phyloP scores from a whole-genome alignment of 1,140 invertebrate species.

The Aethina tumida region DNA sequence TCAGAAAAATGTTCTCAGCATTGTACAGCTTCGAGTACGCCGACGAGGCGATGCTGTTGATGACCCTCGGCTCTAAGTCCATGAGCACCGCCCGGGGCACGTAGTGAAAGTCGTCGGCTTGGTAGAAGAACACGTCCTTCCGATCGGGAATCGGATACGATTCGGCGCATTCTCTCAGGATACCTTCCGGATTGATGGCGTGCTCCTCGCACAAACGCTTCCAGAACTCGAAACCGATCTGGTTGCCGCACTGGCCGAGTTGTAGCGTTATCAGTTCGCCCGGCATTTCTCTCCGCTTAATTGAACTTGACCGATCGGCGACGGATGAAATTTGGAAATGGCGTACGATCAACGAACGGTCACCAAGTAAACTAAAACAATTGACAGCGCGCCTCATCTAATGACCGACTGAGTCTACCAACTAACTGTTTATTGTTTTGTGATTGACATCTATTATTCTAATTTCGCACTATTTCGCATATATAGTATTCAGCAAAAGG shows the following conservation, averaged over 20 bases:
- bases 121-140: constrained; percentile 99
- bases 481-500: too few relatives aligned
- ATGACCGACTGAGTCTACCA: too few relatives aligned
- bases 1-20: constrained; percentile 94
- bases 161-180: constrained; percentile 84
- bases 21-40: constrained; percentile 94
- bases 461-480: too few relatives aligned
- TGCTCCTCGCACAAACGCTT: constrained; percentile 95
- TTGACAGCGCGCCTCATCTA: too few relatives aligned
- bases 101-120: constrained; percentile 97
- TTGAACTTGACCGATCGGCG: too few relatives aligned
- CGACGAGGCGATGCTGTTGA: constrained; percentile 92
- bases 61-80: constrained; percentile 94
- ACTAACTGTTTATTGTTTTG: too few relatives aligned
- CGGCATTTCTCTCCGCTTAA: constrained; percentile 90
- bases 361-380: too few relatives aligned
- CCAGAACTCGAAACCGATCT: constrained; percentile 99
- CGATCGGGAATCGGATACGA: constrained; percentile 80
- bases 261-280: constrained; percentile 97
- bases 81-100: constrained; percentile 91
- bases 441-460: too few relatives aligned
- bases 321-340: too few relatives aligned
- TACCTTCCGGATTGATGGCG: constrained; percentile 92
- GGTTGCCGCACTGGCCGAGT: constrained; percentile 97
- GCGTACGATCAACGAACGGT: too few relatives aligned